phyloP scores from a whole-genome alignment of 2,888 invertebrate genomes.

The Dynastes hyllus region DNA sequence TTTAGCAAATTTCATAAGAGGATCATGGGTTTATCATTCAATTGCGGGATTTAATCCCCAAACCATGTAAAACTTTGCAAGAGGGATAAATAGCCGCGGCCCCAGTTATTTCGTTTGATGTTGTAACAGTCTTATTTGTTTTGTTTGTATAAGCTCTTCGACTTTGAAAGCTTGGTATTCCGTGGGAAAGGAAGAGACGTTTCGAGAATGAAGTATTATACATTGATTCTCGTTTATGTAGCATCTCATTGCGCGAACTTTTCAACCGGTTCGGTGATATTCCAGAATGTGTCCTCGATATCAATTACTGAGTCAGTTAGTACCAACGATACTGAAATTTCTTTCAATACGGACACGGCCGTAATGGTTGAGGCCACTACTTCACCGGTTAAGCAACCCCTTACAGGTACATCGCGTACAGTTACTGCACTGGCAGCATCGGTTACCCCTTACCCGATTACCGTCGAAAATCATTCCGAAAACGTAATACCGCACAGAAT shows the following conservation, averaged over 20 bases:
- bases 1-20: too few species aligned
- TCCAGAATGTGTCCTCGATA: conserved; percentile 67
- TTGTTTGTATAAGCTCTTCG: too few species aligned
- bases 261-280: conserved; percentile 64
- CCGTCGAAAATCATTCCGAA: conserved; percentile 48
- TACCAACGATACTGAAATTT: conserved; percentile 67
- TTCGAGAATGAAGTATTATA: conserved; percentile 51
- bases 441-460: conserved; percentile 23
- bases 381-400: conserved; percentile 15
- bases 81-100: too few species aligned
- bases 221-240: conserved; percentile 47
- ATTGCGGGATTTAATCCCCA: too few species aligned
- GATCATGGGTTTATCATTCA: too few species aligned
- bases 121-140: background rate
- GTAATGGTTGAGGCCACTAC: conserved; percentile 30
- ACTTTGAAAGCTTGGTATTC: too few species aligned
- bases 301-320: conserved; percentile 71
- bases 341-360: conserved; percentile 45
- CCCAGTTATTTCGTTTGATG: too few species aligned
- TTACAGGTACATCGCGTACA: conserved; percentile 12
- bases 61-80: too few species aligned
- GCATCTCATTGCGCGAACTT: conserved; percentile 46
- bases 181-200: too few species aligned
- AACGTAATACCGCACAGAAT: conserved; percentile 62
- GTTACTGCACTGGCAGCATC: conserved; percentile 25